A percentile compares a stretch with the other conserved stretches of the same genome.
Evolutionary conservation across 2,797 vertebrate species (phyloP).

Genomic region (Parotocinclus haroldoi): DNA sequence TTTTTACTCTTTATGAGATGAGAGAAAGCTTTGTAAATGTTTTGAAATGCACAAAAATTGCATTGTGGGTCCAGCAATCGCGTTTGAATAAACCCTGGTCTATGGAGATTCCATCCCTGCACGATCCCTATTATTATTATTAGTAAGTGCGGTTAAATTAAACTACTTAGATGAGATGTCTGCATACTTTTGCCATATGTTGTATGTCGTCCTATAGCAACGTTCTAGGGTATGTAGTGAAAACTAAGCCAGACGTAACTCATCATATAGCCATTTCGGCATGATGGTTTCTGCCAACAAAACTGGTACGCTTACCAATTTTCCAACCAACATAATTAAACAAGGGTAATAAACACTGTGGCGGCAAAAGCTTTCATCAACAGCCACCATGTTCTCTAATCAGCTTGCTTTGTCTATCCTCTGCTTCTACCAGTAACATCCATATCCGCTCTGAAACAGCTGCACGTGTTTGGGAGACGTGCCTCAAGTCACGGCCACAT

Average conservation of each 20-base stretch:
- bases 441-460: background rate
- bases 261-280: background rate
- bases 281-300: background rate
- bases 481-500: too few relatives aligned
- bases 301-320: background rate
- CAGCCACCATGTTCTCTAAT: constrained; percentile 14
- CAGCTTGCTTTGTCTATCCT: background rate
- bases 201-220: background rate
- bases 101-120: too few relatives aligned
- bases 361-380: constrained; percentile 7
- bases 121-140: too few relatives aligned
- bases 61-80: too few relatives aligned
- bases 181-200: too few relatives aligned
- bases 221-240: background rate
- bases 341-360: background rate
- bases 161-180: too few relatives aligned
- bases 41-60: too few relatives aligned
- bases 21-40: too few relatives aligned
- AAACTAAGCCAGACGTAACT: background rate
- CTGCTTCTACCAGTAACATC: background rate
- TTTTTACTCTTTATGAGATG: too few relatives aligned
- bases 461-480: background rate
- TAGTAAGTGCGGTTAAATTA: too few relatives aligned
- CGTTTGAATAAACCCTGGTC: too few relatives aligned
- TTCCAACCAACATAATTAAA: constrained; percentile 20